Conservation (phyloP, 2,888 invertebrate species). For the Bursaphelenchus okinawaensis region DNA sequence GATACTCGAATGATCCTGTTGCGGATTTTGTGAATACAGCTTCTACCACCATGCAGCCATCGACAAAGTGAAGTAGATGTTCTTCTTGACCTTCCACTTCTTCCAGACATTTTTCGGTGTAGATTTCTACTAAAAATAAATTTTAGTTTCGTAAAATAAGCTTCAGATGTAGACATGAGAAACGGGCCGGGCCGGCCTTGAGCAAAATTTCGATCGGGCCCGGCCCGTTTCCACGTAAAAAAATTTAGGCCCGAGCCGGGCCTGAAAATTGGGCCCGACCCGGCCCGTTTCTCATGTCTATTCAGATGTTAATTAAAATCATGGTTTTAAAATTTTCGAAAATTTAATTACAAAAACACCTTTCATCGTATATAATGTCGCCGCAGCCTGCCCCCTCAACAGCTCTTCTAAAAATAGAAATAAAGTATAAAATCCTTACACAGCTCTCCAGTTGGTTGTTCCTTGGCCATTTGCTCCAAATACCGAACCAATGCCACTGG, state of each 20-base stretch:
- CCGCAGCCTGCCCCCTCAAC: background rate
- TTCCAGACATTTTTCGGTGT: conserved; percentile 8
- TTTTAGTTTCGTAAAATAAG: background rate
- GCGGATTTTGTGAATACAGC: background rate
- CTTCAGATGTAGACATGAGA: no score
- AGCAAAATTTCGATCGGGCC: no score
- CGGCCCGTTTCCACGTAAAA: no score
- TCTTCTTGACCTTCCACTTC: conserved; percentile 11
- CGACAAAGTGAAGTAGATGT: conserved; percentile 7
- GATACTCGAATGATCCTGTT: conserved; percentile 1
- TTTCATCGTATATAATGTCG: background rate
- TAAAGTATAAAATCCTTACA: background rate
- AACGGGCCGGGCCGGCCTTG: no score
- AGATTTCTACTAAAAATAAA: conserved; percentile 6
- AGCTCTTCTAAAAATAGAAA: no score
- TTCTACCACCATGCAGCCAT: conserved; percentile 2
- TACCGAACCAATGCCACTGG: conserved; percentile 15
- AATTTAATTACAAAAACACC: background rate
- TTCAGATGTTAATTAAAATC: background rate
- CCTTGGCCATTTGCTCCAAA: conserved; percentile 8
- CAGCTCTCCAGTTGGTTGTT: background rate
- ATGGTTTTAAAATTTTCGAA: background rate
- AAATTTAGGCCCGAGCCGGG: no score
- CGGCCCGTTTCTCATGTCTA: no score
- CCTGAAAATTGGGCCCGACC: no score